Evolutionary conservation across 1,140 invertebrate species (phyloP).

Genomic region (Sminthurinus signatus): DNA sequence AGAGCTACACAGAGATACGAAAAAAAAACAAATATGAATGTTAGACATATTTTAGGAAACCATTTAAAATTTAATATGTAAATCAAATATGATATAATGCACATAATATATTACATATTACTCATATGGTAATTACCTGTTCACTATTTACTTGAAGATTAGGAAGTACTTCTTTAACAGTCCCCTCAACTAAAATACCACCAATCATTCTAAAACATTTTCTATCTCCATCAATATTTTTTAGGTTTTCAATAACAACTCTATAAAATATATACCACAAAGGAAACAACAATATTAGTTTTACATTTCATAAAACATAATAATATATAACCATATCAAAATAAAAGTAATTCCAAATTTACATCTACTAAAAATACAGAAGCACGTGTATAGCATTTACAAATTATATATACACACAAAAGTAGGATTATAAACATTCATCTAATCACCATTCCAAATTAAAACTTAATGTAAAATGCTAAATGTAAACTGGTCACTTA

Average conservation of each 20-base stretch:
- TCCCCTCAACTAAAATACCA: conserved; percentile 85
- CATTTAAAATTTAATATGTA: conserved; percentile 10
- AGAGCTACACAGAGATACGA: conserved; percentile 54
- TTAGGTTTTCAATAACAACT: conserved; percentile 87
- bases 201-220: conserved; percentile 92
- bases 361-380: neutral
- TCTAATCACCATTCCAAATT: no score
- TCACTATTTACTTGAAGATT: conserved; percentile 73
- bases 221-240: conserved; percentile 72
- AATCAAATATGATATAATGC: neutral
- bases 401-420: no score
- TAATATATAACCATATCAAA: no score
- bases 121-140: conserved; percentile 54
- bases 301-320: no score
- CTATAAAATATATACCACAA: conserved; percentile 64
- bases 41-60: conserved; percentile 10
- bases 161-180: conserved; percentile 84
- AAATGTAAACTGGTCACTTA: no score
- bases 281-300: conserved; percentile 13
- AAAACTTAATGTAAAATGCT: no score
- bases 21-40: conserved; percentile 21
- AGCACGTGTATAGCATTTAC: no score
- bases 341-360: neutral
- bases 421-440: no score
- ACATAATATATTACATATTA: no score